Percentiles rank a stretch among this genome's conserved stretches.
phyloP scores from a whole-genome alignment of 2,888 invertebrate species.

The Ichneumoninae sp. region DNA sequence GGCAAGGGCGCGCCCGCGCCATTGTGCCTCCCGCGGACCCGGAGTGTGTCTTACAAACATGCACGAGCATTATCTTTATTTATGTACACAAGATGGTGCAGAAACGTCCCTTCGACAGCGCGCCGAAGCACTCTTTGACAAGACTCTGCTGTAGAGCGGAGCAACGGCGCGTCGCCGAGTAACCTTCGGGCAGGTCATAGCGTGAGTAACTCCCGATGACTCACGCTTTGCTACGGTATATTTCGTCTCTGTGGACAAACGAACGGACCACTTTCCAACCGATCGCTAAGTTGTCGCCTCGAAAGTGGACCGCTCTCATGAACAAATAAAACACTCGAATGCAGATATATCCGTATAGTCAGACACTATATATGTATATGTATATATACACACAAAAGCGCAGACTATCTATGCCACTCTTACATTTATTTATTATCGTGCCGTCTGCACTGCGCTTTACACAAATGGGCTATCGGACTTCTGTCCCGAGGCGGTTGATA shows the following conservation, averaged over 20 bases:
- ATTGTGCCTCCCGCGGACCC: background rate
- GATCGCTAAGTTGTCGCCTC: background rate
- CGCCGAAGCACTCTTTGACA: background rate
- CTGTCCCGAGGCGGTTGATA: background rate
- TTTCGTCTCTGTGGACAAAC: background rate
- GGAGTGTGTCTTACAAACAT: background rate
- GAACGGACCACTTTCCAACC: background rate
- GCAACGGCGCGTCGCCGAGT: conserved; percentile 4
- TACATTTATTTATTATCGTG: background rate
- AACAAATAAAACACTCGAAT: background rate
- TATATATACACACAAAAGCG: background rate
- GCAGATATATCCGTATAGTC: background rate
- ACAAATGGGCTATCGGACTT: background rate
- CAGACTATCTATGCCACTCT: background rate
- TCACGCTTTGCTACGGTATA: conserved; percentile 9
- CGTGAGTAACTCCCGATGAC: conserved; percentile 36
- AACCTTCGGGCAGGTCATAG: conserved; percentile 52
- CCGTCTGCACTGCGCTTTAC: background rate
- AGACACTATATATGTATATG: no score
- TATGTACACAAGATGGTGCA: background rate
- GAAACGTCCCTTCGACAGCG: conserved; percentile 3
- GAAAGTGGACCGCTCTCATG: background rate
- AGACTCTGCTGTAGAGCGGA: background rate
- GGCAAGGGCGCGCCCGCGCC: conserved; percentile 23
- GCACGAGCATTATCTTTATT: background rate